A percentile compares a stretch with the other conserved stretches of the same genome.
Conservation (phyloP, 1,140 invertebrate genomes). For the Coenobita brevimanus region DNA sequence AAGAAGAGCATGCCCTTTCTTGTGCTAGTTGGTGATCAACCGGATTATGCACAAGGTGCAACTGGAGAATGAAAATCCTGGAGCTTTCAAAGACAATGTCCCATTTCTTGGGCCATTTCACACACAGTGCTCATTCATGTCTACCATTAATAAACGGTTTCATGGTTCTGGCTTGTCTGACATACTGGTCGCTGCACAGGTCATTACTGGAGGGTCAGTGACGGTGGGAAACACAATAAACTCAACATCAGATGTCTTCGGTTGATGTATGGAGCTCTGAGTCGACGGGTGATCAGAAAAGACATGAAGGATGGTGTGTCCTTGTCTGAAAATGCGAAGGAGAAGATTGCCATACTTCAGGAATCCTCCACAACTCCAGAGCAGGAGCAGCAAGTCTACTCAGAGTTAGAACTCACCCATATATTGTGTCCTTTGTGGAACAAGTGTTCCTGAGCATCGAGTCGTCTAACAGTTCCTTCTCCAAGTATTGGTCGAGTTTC, state of each 20-base stretch:
- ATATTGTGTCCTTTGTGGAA: slow-evolving; percentile 10
- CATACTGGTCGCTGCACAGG: neutral
- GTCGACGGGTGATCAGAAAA: slow-evolving; percentile 10
- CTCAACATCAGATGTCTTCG: neutral
- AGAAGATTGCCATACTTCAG: slow-evolving; percentile 10
- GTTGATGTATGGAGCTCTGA: neutral
- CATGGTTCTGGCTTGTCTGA: slow-evolving; percentile 1
- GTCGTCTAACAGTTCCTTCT: neutral
- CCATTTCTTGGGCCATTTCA: neutral
- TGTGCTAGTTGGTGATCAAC: neutral
- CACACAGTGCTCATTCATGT: neutral
- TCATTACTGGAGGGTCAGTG: neutral
- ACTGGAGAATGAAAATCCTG: neutral
- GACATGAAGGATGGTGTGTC: neutral
- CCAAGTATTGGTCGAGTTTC: slow-evolving; percentile 24
- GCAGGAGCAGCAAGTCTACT: slow-evolving; percentile 20
- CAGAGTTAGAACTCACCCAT: neutral
- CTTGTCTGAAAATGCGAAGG: slow-evolving; percentile 25
- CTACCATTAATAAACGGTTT: neutral
- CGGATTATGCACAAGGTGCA: neutral
- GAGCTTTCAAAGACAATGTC: neutral
- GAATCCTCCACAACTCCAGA: neutral
- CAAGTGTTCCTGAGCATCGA: slow-evolving; percentile 3
- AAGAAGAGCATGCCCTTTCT: slow-evolving; percentile 16
- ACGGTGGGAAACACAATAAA: neutral